Conservation (phyloP, 2,888 invertebrate species). For the Diploptera punctata region DNA sequence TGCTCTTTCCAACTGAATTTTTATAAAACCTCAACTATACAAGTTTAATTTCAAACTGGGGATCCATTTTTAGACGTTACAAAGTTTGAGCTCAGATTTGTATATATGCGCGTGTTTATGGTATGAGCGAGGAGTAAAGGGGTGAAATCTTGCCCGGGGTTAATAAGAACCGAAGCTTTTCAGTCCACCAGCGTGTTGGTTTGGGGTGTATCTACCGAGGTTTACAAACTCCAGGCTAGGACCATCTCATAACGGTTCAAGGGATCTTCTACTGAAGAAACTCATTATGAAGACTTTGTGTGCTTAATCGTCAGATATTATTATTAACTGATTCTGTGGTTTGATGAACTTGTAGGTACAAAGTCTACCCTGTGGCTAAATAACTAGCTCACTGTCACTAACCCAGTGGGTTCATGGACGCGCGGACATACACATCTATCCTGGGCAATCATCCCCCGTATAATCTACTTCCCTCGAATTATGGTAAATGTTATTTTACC, state of each 20-base stretch:
- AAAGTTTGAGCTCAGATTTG: background rate
- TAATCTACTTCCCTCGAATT: too few species aligned
- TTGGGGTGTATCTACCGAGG: constrained; percentile 10
- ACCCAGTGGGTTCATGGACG: too few species aligned
- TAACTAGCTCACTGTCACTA: too few species aligned
- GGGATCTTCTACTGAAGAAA: background rate
- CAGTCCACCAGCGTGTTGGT: constrained; percentile 5
- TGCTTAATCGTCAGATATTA: too few species aligned
- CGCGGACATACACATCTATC: too few species aligned
- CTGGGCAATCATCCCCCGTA: too few species aligned
- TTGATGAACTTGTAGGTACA: too few species aligned
- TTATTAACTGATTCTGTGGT: too few species aligned
- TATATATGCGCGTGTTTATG: background rate
- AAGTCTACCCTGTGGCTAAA: too few species aligned
- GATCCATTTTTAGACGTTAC: background rate
- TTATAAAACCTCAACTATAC: background rate
- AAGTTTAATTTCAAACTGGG: background rate
- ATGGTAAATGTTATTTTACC: too few species aligned
- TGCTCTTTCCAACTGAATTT: background rate
- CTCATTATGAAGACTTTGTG: background rate
- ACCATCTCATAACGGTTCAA: constrained; percentile 8
- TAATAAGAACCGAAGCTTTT: constrained; percentile 14
- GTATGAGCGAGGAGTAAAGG: background rate
- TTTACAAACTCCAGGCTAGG: constrained; percentile 12
- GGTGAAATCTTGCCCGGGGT: constrained; percentile 18